phyloP scores from a whole-genome alignment of 2,888 invertebrate species.

The Eristalis arbustorum region DNA sequence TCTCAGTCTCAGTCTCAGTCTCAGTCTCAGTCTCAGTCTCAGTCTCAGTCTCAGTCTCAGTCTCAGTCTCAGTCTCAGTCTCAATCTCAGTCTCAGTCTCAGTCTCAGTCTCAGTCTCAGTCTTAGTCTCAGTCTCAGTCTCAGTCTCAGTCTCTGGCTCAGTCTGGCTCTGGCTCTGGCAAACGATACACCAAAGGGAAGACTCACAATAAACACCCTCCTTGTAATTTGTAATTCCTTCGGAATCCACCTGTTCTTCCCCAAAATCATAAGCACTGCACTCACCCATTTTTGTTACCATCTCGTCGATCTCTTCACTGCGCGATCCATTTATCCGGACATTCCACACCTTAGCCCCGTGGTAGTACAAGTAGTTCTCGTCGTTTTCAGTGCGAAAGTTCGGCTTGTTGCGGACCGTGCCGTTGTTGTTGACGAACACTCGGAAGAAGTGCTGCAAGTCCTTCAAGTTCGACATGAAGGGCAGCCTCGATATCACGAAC shows the following conservation, averaged over 20 bases:
- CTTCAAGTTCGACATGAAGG: slow-evolving; percentile 32
- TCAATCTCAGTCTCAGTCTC: too few species aligned
- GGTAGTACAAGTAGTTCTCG: slow-evolving; percentile 76
- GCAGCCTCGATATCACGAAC: slow-evolving; percentile 21
- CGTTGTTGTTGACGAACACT: slow-evolving; percentile 73
- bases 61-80: too few species aligned
- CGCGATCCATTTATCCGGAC: slow-evolving; percentile 73
- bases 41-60: too few species aligned
- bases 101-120: too few species aligned
- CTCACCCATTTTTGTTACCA: slow-evolving; percentile 20
- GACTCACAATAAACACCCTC: too few species aligned
- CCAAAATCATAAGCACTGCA: background rate
- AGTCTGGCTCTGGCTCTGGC: too few species aligned
- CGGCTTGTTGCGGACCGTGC: slow-evolving; percentile 72
- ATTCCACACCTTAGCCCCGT: slow-evolving; percentile 77
- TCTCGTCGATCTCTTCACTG: slow-evolving; percentile 15
- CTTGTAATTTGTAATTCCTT: too few species aligned
- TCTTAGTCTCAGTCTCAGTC: too few species aligned
- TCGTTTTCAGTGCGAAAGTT: slow-evolving; percentile 75
- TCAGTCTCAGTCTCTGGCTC: too few species aligned
- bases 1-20: too few species aligned
- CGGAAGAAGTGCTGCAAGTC: slow-evolving; percentile 75
- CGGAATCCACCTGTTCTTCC: background rate
- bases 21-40: too few species aligned
- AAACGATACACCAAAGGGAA: too few species aligned